These are phyloP conservation scores for Botrylloides violaceus DNA, from an alignment of 23 tunicate species.

Conservation along the genomic window DNA sequence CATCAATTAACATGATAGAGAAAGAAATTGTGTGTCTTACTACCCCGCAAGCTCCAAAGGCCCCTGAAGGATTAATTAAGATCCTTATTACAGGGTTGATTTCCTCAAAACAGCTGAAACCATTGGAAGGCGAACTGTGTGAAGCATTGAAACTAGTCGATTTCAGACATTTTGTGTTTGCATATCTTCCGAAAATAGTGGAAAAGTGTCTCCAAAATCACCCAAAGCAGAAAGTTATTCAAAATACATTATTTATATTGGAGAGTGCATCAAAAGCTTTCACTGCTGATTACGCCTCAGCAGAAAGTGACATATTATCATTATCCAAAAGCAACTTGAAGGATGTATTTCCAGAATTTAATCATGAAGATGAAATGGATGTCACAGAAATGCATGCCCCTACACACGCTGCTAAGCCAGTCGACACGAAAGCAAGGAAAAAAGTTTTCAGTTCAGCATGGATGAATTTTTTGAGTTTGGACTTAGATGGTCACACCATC, in stretches of 20 bases:
- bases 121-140: background rate
- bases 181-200: conserved; percentile 13
- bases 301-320: background rate
- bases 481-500: conserved; percentile 21
- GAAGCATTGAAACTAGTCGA: conserved; percentile 7
- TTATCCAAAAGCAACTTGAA: background rate
- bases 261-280: conserved; percentile 19
- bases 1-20: background rate
- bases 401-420: background rate
- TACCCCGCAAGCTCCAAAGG: background rate
- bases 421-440: conserved; percentile 17
- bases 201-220: background rate
- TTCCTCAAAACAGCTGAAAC: background rate
- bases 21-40: background rate
- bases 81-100: background rate
- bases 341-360: background rate
- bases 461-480: conserved; percentile 52
- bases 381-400: background rate
- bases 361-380: background rate
- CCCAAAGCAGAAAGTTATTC: background rate
- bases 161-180: conserved; percentile 13
- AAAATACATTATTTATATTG: conserved; percentile 19
- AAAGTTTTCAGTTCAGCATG: conserved; percentile 50
- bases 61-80: background rate
- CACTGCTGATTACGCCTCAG: conserved; percentile 4